phyloP scores from a whole-genome alignment of 2,113 vertebrate species.

The Odontesthes bonariensis region DNA sequence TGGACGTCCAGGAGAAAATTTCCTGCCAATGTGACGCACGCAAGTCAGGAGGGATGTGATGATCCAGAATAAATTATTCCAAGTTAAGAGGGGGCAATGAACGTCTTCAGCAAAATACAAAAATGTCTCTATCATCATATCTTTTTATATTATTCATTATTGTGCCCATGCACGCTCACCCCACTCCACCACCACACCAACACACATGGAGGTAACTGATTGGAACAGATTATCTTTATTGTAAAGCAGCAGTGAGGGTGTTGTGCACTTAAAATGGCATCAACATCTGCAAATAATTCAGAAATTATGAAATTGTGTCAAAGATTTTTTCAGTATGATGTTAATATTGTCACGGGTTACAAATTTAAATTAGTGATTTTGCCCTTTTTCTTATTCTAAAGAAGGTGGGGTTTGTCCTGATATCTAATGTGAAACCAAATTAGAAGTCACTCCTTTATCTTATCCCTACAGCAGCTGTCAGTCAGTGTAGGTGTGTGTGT shows the following conservation, averaged over 20 bases:
- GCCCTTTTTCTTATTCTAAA: slow-evolving; percentile 6
- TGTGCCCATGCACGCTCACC: neutral
- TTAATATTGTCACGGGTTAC: slow-evolving; percentile 14
- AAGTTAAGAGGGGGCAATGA: slow-evolving; percentile 11
- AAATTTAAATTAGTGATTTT: slow-evolving; percentile 51
- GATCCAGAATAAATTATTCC: slow-evolving; percentile 10
- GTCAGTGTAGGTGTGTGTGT: slow-evolving; percentile 21
- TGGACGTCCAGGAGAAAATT: slow-evolving; percentile 26
- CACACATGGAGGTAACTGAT: too few species aligned
- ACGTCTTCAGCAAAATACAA: neutral
- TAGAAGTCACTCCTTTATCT: slow-evolving; percentile 57
- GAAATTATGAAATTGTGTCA: too few species aligned
- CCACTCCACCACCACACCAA: neutral
- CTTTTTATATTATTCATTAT: neutral
- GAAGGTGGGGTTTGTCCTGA: slow-evolving; percentile 5
- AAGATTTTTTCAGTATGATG: neutral
- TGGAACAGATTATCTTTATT: too few species aligned
- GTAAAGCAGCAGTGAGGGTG: too few species aligned
- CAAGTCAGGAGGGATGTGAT: slow-evolving; percentile 1
- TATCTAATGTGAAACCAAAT: slow-evolving; percentile 64
- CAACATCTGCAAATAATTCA: too few species aligned
- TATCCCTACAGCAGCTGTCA: slow-evolving; percentile 46
- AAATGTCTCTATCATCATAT: neutral
- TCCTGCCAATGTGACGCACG: slow-evolving; percentile 24
- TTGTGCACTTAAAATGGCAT: too few species aligned